These are phyloP conservation scores for Petromus typicus DNA, from an alignment of 2,113 vertebrate species.

Conservation along the genomic window DNA sequence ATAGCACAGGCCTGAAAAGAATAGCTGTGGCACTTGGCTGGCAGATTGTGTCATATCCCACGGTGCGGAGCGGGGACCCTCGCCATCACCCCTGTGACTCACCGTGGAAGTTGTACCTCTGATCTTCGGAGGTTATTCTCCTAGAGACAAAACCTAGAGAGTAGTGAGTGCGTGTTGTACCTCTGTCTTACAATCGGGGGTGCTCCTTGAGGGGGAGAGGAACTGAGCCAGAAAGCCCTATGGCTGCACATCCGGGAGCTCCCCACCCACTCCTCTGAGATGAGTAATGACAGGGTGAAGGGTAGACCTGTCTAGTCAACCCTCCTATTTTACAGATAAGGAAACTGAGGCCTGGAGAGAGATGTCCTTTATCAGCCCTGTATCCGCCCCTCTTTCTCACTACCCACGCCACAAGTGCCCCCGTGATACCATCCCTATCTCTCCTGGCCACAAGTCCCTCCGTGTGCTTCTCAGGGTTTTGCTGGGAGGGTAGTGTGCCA, in stretches of 20 bases:
- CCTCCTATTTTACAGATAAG: conserved; percentile 54
- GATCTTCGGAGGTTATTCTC: background rate
- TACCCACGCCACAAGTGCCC: no score
- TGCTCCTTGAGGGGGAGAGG: background rate
- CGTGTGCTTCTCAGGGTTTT: background rate
- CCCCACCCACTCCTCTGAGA: background rate
- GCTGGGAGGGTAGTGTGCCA: background rate
- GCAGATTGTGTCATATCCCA: fast-evolving
- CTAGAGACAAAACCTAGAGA: background rate
- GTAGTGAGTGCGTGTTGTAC: background rate
- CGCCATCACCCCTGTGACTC: background rate
- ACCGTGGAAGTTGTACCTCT: background rate
- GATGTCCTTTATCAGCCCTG: fast-evolving
- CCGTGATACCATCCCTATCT: no score
- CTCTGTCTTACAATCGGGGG: background rate
- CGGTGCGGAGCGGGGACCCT: fast-evolving
- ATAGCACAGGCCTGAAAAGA: background rate
- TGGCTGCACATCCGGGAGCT: fast-evolving
- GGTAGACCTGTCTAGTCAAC: background rate
- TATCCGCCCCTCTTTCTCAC: no score
- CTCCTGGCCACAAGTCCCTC: background rate
- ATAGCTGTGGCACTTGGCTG: background rate
- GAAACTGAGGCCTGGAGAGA: conserved; percentile 38
- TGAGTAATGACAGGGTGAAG: fast-evolving
- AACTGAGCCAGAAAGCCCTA: background rate